These are phyloP conservation scores for Drosophila phalerata DNA, from an alignment of 2,888 invertebrate species.

Conservation along the genomic window DNA sequence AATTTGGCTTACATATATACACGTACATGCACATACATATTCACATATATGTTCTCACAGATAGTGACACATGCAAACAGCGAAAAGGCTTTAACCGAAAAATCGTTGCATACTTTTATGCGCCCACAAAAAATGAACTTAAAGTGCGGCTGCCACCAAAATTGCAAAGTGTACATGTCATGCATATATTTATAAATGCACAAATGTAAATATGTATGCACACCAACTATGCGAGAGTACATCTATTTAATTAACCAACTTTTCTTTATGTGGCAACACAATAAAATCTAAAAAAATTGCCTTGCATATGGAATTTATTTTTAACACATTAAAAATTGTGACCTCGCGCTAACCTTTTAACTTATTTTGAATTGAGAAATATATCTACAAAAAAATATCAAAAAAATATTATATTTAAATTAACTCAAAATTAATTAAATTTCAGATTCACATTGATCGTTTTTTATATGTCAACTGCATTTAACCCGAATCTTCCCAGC, in stretches of 20 bases:
- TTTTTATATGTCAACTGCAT: too few relatives aligned
- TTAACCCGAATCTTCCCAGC: too few relatives aligned
- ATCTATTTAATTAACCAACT: slow-evolving; percentile 39
- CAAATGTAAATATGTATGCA: neutral
- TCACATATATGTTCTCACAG: slow-evolving; percentile 17
- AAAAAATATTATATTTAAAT: too few relatives aligned
- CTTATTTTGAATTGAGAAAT: neutral
- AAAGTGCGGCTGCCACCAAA: slow-evolving; percentile 1
- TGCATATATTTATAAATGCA: neutral
- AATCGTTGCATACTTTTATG: slow-evolving; percentile 64
- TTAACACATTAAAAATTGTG: neutral
- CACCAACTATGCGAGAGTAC: neutral
- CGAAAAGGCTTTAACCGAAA: slow-evolving; percentile 37
- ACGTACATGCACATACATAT: slow-evolving; percentile 7
- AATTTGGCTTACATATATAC: slow-evolving; percentile 57
- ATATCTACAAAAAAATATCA: too few relatives aligned
- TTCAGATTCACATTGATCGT: too few relatives aligned
- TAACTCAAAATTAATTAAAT: too few relatives aligned
- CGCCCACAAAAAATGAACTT: slow-evolving; percentile 42
- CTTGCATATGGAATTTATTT: neutral
- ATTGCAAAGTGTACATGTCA: slow-evolving; percentile 7
- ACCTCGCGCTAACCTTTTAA: too few relatives aligned
- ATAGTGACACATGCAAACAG: slow-evolving; percentile 36
- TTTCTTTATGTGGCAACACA: slow-evolving; percentile 15
- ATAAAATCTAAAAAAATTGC: neutral